A percentile compares a stretch with the other conserved stretches of the same genome.
Evolutionary conservation across 1,140 invertebrate species (phyloP).

Genomic region (Drosophila triauraria): DNA sequence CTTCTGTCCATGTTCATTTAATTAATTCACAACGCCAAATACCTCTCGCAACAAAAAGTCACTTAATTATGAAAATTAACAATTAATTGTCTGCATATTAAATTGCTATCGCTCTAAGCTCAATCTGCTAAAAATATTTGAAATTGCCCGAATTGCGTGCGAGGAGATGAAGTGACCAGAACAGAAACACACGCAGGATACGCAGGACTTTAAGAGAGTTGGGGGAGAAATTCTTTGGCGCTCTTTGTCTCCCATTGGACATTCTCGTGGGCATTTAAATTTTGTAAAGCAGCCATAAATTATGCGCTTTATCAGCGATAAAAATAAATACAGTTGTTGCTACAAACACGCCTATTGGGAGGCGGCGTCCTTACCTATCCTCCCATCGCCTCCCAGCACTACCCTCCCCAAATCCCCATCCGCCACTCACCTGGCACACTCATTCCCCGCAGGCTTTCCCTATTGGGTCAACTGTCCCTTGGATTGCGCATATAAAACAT

Average conservation of each 20-base stretch:
- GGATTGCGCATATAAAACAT: conserved; percentile 48
- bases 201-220: conserved; percentile 3
- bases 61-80: conserved; percentile 56
- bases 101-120: conserved; percentile 21
- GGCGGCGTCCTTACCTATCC: conserved; percentile 9
- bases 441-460: conserved; percentile 26
- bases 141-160: conserved; percentile 21
- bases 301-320: conserved; percentile 83
- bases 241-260: conserved; percentile 63
- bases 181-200: conserved; percentile 16
- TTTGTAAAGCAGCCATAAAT: conserved; percentile 80
- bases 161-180: conserved; percentile 36
- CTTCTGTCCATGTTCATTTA: background rate
- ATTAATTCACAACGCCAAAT: conserved; percentile 17
- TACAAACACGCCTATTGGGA: conserved; percentile 78
- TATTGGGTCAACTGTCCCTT: conserved; percentile 60
- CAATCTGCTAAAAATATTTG: conserved; percentile 39
- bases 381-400: background rate
- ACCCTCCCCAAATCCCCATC: background rate
- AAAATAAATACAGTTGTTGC: conserved; percentile 83
- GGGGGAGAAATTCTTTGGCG: conserved; percentile 32
- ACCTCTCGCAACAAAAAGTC: conserved; percentile 6
- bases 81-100: conserved; percentile 55
- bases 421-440: background rate
- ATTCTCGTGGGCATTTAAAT: conserved; percentile 81